Conservation (phyloP, 1,140 invertebrate species). For the Heliconius hermathena region DNA sequence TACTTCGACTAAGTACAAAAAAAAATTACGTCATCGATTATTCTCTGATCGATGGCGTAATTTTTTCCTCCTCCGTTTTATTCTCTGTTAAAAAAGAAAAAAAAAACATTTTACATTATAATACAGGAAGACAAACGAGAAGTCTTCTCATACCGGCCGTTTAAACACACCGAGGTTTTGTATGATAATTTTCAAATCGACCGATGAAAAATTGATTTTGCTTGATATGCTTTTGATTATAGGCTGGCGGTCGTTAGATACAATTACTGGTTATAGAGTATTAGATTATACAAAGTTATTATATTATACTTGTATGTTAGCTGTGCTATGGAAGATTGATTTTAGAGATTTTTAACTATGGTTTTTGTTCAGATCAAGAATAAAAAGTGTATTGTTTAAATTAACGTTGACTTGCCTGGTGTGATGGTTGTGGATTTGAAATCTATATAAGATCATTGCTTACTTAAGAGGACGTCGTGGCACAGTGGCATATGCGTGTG, state of each 20-base stretch:
- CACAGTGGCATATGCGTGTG: too few species aligned
- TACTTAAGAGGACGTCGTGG: too few species aligned
- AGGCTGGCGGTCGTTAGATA: constrained; percentile 63
- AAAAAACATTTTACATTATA: background rate
- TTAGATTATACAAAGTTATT: constrained; percentile 34
- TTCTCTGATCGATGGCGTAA: too few species aligned
- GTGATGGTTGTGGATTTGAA: too few species aligned
- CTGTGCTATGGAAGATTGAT: constrained; percentile 23
- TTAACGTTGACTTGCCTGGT: background rate
- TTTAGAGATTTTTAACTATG: background rate
- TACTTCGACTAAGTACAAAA: too few species aligned
- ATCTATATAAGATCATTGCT: too few species aligned
- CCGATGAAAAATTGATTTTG: constrained; percentile 78
- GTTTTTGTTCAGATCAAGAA: background rate
- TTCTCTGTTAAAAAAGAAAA: background rate
- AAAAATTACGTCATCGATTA: too few species aligned
- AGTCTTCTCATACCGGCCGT: constrained; percentile 46
- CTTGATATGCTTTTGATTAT: constrained; percentile 77
- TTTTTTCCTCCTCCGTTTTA: background rate
- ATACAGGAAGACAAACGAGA: background rate
- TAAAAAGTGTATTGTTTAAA: background rate
- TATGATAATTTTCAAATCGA: constrained; percentile 77
- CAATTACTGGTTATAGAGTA: constrained; percentile 60
- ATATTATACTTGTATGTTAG: constrained; percentile 26
- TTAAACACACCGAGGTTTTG: constrained; percentile 43